Base-by-base conservation (phyloP, 23 tunicate species). In the Corella eumyota region DNA sequence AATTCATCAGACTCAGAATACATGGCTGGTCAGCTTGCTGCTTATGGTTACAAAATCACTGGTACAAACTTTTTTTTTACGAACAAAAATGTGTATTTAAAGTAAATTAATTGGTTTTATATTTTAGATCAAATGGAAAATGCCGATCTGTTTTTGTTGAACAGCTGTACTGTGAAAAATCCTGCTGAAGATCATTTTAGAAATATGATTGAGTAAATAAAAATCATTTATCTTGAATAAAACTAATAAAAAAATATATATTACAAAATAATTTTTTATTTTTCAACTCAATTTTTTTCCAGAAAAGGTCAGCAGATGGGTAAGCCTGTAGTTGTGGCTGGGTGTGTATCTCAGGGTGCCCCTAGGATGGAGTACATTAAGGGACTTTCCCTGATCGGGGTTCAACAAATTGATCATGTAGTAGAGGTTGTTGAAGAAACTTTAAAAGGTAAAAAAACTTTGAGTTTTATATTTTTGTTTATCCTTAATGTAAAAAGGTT, bases 391-490 rank as follows among this genome's bases (percentile, higher is more conserved):
- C 37, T 88, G 32, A 85, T 93, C 31, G 99, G 99, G 6, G 99
- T 93, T 1, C 99, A 93, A 59, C 99, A 93, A 49, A 93, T 93
- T 25, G 99, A 93, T 70, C 57, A 95, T 0, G 95, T 93, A 4
- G 95, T 93, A 0, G 99, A 93, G 68, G 99, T 93, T 26, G 99
- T 93, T 3, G 99, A 93, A 57, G 99, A 93, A 67, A 93, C 99
- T 5, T 50, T 93, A 35, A 93, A 93, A 78, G 99, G 76, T 52
- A 34, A 25, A 11, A 29, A 56, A 15, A 50, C 15, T 25, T 25
- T 15, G 21, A 32, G 2, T 3, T 2, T 40, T 9, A n/a, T n/a
- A n/a, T n/a, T n/a, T n/a, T n/a, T n/a, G n/a, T n/a, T n/a, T n/a
- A n/a, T n/a, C n/a, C n/a, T n/a, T n/a, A n/a, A n/a, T n/a, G n/a